Evolutionary conservation across 2,797 vertebrate species (phyloP), one percentile per base, ranked within the genome.

Genomic region (Knipowitschia caucasica): DNA sequence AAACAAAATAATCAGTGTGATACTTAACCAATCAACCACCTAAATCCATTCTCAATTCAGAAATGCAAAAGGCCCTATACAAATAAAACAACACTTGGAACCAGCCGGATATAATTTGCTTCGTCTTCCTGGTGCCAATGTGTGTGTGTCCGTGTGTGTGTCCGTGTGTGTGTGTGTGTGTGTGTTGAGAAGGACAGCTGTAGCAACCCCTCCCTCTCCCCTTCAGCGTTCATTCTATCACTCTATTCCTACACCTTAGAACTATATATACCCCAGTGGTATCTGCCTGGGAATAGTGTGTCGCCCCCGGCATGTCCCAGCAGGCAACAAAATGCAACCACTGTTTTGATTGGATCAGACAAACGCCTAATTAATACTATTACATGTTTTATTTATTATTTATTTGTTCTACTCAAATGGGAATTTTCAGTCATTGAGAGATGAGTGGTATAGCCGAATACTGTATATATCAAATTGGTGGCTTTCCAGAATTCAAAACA

Each of bases 241-340:
- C 89, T 93, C 90, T 94, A 91, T 92, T 93, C 84, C 86, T 86
- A 82, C 88, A 67, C 73, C 88, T 86, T 80, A 76, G 71, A 87
- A 85, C 45, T 99, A 99, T 95, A 94, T 94, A 94, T 99, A 98
- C 85, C 87, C 82, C 62, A 60, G 77, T 90, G 92, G 90, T 92
- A 94, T 94, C 90, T 88, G 88, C 86, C 91, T 91, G 80, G 88
- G 92, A 97, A 96, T 94, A 94, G 88, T 87, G 88, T 87, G 83
- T 90, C 88, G 89, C 89, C 78, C 89, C 89, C 62, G 76, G 83
- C 82, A 90, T 88, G 83, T 73, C 61, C 50, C 61, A 62, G 49
- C 64, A 26, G 61, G 51, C 44, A 56, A 62, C 50, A 54, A 59
- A 43, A 39, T 31, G 21, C 57, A 58, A 59, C 18, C 58, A 59